These are phyloP conservation scores for Cerastis rubricosa DNA, from an alignment of 2,888 invertebrate species.

Conservation along the genomic window DNA sequence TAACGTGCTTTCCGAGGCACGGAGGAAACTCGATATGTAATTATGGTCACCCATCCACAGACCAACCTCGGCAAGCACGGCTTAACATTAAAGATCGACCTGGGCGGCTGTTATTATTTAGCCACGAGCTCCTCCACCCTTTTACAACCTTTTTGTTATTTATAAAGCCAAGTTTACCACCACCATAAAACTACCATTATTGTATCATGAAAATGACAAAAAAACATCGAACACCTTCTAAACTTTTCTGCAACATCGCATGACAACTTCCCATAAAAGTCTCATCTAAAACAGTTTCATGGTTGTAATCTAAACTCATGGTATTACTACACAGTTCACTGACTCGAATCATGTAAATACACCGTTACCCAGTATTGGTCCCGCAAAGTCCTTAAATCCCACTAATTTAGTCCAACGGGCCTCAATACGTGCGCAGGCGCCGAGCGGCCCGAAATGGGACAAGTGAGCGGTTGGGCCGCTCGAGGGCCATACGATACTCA, in stretches of 20 bases:
- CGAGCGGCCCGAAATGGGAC: constrained; percentile 55
- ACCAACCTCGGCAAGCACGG: no score
- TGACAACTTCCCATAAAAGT: constrained; percentile 18
- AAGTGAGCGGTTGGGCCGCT: constrained; percentile 50
- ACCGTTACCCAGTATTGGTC: constrained; percentile 60
- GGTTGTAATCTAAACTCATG: constrained; percentile 6
- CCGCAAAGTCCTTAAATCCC: constrained; percentile 68
- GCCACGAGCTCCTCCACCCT: no score
- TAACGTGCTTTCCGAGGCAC: no score
- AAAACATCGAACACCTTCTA: not conserved
- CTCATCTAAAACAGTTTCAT: constrained; percentile 17
- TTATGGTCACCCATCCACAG: no score
- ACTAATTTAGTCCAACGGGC: constrained; percentile 79
- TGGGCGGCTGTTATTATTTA: no score
- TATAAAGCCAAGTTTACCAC: no score
- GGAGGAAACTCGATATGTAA: no score
- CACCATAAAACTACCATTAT: not conserved
- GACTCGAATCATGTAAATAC: constrained; percentile 37
- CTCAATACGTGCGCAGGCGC: constrained; percentile 77
- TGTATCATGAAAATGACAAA: not conserved
- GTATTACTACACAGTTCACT: constrained; percentile 37
- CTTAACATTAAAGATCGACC: no score
- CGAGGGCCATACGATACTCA: no score
- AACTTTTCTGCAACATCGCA: constrained; percentile 24
- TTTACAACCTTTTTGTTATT: no score